These are phyloP conservation scores for Equus przewalskii DNA, from an alignment of 2,113 vertebrate genomes.

Conservation along the genomic window DNA sequence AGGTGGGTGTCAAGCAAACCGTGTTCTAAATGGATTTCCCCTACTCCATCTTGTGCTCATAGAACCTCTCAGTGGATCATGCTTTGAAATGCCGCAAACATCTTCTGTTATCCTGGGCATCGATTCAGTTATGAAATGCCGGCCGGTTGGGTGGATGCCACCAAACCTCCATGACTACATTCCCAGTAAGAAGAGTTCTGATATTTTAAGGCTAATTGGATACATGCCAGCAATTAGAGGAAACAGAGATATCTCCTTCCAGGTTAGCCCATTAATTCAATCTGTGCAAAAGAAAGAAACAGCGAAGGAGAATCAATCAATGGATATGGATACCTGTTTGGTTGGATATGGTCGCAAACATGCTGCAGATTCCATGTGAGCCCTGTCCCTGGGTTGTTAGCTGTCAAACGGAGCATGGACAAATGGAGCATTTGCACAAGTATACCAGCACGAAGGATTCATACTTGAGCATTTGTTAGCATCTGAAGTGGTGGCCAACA, in stretches of 20 bases:
- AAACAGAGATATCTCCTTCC: conserved; percentile 58
- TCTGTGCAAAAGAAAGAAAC: conserved; percentile 40
- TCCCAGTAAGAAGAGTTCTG: conserved; percentile 63
- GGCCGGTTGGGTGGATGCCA: conserved; percentile 68
- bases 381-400: conserved; percentile 64
- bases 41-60: background rate
- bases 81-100: conserved; percentile 68
- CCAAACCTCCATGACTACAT: conserved; percentile 55
- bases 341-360: background rate
- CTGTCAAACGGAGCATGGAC: conserved; percentile 49
- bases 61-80: background rate
- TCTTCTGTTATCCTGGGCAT: conserved; percentile 68
- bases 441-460: background rate
- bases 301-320: background rate
- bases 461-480: background rate
- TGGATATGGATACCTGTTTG: background rate
- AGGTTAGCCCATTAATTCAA: conserved; percentile 13
- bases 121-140: conserved; percentile 74
- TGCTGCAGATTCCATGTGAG: conserved; percentile 54
- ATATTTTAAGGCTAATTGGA: background rate
- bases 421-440: conserved; percentile 65
- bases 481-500: conserved; percentile 65
- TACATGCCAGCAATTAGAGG: conserved; percentile 65
- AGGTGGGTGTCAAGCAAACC: conserved; percentile 89
- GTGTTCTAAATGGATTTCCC: background rate